These are phyloP conservation scores for Marcusenius ussheri DNA, from an alignment of 2,113 vertebrate species.

Conservation along the genomic window DNA sequence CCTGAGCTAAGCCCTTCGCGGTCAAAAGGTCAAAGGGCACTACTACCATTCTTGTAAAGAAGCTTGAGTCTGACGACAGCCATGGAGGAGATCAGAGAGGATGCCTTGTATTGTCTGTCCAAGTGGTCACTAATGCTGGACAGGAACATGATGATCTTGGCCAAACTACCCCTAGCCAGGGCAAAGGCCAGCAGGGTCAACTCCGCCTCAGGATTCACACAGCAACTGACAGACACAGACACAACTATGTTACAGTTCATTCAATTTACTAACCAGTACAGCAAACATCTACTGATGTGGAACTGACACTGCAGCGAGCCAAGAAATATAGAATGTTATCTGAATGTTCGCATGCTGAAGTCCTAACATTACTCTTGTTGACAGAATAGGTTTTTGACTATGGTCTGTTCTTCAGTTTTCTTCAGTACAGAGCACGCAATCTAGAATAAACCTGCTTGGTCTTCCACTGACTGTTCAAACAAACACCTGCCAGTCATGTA, in stretches of 20 bases:
- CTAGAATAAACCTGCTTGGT: neutral
- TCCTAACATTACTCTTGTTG: neutral
- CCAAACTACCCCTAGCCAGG: slow-evolving; percentile 84
- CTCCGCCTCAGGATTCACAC: slow-evolving; percentile 81
- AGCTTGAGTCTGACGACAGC: slow-evolving; percentile 77
- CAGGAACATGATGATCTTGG: slow-evolving; percentile 83
- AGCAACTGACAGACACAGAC: slow-evolving; percentile 62
- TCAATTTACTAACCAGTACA: neutral
- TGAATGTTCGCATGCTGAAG: neutral
- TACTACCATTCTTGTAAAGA: slow-evolving; percentile 83
- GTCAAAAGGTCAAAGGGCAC: neutral
- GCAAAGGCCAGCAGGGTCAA: slow-evolving; percentile 88
- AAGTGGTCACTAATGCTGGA: slow-evolving; percentile 74
- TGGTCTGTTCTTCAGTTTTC: too few species aligned
- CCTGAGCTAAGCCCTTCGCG: too few species aligned
- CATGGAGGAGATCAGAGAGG: slow-evolving; percentile 81
- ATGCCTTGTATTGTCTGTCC: slow-evolving; percentile 73
- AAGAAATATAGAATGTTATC: neutral
- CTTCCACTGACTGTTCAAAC: neutral
- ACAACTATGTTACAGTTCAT: neutral
- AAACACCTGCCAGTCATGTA: neutral
- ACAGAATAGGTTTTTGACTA: neutral
- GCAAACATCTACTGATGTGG: neutral
- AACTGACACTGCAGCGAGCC: neutral
- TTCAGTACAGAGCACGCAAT: neutral